A percentile compares a stretch with the other conserved stretches of the same genome.
Evolutionary conservation across 2,888 invertebrate genomes (phyloP).

Genomic region (Pachliopta kotzebuea): DNA sequence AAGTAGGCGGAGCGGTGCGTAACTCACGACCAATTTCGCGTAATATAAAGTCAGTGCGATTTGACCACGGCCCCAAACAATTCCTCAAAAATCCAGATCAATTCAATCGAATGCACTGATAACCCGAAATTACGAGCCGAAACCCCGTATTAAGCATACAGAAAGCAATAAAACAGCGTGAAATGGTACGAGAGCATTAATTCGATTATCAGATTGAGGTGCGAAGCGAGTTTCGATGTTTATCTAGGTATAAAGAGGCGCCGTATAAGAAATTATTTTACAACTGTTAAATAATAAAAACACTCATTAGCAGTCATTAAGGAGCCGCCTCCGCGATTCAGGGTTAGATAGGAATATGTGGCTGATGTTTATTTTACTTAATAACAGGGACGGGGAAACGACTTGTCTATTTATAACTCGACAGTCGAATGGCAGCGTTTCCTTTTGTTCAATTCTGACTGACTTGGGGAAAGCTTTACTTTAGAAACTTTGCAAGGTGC

Average conservation of each 20-base stretch:
- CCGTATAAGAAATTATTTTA: slow-evolving; percentile 78
- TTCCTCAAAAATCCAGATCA: slow-evolving; percentile 60
- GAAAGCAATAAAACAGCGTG: slow-evolving; percentile 77
- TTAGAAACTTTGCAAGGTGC: too few relatives aligned
- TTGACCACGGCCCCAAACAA: slow-evolving; percentile 37
- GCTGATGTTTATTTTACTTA: slow-evolving; percentile 64
- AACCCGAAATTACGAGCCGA: slow-evolving; percentile 73
- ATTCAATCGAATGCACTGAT: slow-evolving; percentile 72
- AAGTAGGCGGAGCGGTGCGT: slow-evolving; percentile 26
- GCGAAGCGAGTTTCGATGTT: slow-evolving; percentile 80
- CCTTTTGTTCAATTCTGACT: slow-evolving; percentile 12
- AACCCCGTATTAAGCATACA: slow-evolving; percentile 68
- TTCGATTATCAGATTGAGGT: slow-evolving; percentile 80
- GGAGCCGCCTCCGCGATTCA: slow-evolving; percentile 70
- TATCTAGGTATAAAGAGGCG: slow-evolving; percentile 79
- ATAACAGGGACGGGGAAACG: slow-evolving; percentile 50
- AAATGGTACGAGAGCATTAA: slow-evolving; percentile 77
- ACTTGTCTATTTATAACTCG: slow-evolving; percentile 53
- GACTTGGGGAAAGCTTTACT: slow-evolving; percentile 3
- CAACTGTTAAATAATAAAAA: slow-evolving; percentile 78
- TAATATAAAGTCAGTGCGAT: slow-evolving; percentile 44
- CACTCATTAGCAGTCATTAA: slow-evolving; percentile 79
- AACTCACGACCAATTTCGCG: slow-evolving; percentile 36
- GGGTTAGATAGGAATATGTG: slow-evolving; percentile 66
- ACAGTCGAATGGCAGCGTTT: slow-evolving; percentile 31